Base-by-base conservation (phyloP, 2,888 invertebrate species). In the Octodonta nipae region DNA sequence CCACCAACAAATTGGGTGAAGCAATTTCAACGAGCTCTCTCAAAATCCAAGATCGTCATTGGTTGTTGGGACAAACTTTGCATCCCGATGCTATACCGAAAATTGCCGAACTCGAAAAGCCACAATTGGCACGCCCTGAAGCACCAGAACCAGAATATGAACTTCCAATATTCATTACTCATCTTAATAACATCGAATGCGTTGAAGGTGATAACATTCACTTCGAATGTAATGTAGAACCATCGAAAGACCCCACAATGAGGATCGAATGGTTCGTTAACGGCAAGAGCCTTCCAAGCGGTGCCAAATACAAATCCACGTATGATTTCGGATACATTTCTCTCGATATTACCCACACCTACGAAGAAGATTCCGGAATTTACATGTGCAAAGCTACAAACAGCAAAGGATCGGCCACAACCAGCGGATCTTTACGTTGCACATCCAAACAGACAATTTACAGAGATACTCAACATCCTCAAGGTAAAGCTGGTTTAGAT, bases 301-400 rank as follows among this genome's bases (percentile, higher is more conserved):
- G 89, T 15, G 77, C 92, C 29, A 78, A 92, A 56, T 93, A 83
- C 59, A 87, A 88, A 63, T 82, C 86, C 14, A 84, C 82, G 10
- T 87, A 91, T 55, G 96, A 98, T 60, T 96, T 98, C 61, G 96
- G 96, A 35, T 91, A 85, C 54, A 87, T 95, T 6, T 79, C 91
- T 10, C 67, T 99, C 49, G 92, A 93, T 54, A 74, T 93, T 41
- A 77, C 71, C 33, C 84, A 86, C 45, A 76, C 83, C 0, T 88
- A 91, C 53, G 81, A 84, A 41, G 87, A 91, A 65, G 91, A 93
- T 63, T 88, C 87, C 33, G 93, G 92, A 29, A 74, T 91, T 41
- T 87, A 88, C 49, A 87, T 84, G 15, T 87, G 87, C 54, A 86
- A 82, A 60, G 89, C 89, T 10, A 84, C 80, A 2, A 91, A 91